Base-by-base conservation (phyloP, 2,113 vertebrate genomes). In the Pipa parva region DNA sequence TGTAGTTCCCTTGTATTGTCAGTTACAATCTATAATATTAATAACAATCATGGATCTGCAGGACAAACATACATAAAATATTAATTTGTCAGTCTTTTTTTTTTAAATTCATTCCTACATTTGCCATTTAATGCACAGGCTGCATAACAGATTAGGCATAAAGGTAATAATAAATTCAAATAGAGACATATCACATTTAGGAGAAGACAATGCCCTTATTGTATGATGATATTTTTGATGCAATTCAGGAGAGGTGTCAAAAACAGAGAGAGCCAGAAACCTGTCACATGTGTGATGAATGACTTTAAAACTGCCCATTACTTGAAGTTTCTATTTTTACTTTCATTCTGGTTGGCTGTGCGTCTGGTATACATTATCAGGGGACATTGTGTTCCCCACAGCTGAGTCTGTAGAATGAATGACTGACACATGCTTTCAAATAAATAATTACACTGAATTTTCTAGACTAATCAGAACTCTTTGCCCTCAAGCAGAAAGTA, bases 401-500 rank as follows among this genome's bases (percentile, higher is more conserved):
- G 64, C 64, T 50, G 55, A 46, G 21, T 21, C 22, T 67, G 27
- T 18, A 29, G 17, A 46, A 36, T 59, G 54, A 67, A 49, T 21
- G 64, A 36, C 45, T 67, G 54, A 59, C 55, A 37, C 20, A 67
- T 50, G 42, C 42, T 57, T 59, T 57, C 29, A 67, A 49, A 67
- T 50, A 67, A 67, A 67, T 59, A 59, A 59, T 59, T 67, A 36
- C 39, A 27, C 11, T 49, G 21, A 59, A 59, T 50, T 59, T 67
- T 49, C 64, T 25, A 37, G 64, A 49, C 55, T 67, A 67, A 67
- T 59, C 55, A 50, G 64, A 67, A 58, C 39, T 58, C 31, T 15
- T 45, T 58, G 64, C 42, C 28, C 63, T 58, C 21, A 36, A 67
- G 37, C 54, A 59, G 12, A 57, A 66, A 46, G 63, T 39, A 73